Percentiles rank a stretch among this genome's conserved stretches.
These are phyloP conservation scores for Penaeus vannamei DNA, from an alignment of 1,140 invertebrate species.

Conservation along the genomic window DNA sequence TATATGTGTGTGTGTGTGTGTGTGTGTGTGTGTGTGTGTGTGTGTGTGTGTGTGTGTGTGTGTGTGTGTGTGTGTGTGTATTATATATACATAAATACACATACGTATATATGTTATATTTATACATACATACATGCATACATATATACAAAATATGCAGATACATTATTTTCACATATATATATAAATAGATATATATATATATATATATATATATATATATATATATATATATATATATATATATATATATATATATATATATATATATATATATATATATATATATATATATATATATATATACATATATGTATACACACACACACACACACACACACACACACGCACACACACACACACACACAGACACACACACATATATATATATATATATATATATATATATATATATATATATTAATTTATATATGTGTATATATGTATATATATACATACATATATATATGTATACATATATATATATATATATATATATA, in stretches of 20 bases:
- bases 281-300: no score
- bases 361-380: neutral
- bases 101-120: no score
- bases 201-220: no score
- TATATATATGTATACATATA: neutral
- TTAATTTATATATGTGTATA: constrained; percentile 33
- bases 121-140: no score
- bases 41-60: neutral
- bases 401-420: constrained; percentile 9
- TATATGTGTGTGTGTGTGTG: neutral
- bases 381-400: constrained; percentile 27
- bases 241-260: no score
- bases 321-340: constrained; percentile 18
- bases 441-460: constrained; percentile 2
- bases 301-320: neutral
- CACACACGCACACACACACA: neutral
- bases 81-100: neutral
- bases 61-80: neutral
- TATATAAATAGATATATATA: no score
- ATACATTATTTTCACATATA: no score
- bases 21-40: neutral
- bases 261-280: no score
- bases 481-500: neutral
- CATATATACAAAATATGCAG: no score
- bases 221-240: no score